These are phyloP conservation scores for Athalia cordata DNA, from an alignment of 2,888 invertebrate species.

Conservation along the genomic window DNA sequence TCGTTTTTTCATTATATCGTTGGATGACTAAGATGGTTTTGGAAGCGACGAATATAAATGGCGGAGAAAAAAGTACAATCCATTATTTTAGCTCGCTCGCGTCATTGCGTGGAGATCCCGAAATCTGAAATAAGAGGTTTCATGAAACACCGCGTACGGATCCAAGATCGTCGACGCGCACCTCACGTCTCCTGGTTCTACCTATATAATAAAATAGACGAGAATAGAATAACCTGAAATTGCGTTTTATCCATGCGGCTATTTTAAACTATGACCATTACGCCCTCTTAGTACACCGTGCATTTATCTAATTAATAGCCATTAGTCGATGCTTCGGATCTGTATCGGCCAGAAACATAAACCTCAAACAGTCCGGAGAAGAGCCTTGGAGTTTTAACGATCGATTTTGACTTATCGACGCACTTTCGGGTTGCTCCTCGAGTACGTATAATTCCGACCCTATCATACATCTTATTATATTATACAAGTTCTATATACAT, in stretches of 20 bases:
- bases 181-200: conserved; percentile 24
- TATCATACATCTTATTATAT: neutral
- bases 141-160: conserved; percentile 9
- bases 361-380: conserved; percentile 22
- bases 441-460: neutral
- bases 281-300: conserved; percentile 63
- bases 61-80: neutral
- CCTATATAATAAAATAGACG: conserved; percentile 47
- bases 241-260: conserved; percentile 59
- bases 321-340: conserved; percentile 61
- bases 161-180: neutral
- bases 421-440: neutral
- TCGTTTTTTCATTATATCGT: neutral
- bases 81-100: conserved; percentile 21
- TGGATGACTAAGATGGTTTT: neutral
- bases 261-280: conserved; percentile 67
- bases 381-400: conserved; percentile 3
- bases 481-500: neutral
- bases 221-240: conserved; percentile 55
- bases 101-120: conserved; percentile 11
- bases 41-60: neutral
- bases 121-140: conserved; percentile 43
- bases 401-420: conserved; percentile 19
- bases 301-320: conserved; percentile 71
- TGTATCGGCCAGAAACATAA: conserved; percentile 46